A percentile compares a stretch with the other conserved stretches of the same genome.
Conservation (phyloP, 1,140 invertebrate species). For the Leptinotarsa lineolata region DNA sequence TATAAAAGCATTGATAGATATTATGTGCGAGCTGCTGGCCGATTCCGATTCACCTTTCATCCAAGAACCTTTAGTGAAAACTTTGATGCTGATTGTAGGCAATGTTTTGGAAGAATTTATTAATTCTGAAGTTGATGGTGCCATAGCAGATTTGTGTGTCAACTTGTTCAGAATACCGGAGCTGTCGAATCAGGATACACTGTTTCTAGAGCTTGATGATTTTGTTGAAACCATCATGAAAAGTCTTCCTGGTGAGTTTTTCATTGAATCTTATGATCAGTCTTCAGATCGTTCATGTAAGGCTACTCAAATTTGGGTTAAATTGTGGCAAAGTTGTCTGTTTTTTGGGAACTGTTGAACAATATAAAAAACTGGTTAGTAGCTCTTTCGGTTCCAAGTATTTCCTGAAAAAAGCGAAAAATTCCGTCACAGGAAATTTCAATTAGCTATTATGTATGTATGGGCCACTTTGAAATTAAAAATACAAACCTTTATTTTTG, state of each 20-base stretch:
- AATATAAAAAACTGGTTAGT: too few species aligned
- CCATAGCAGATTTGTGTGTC: constrained; percentile 38
- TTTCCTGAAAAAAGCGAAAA: too few species aligned
- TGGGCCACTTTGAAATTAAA: too few species aligned
- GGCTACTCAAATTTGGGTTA: too few species aligned
- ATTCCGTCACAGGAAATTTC: too few species aligned
- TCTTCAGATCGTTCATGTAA: too few species aligned
- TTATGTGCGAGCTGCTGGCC: constrained; percentile 50
- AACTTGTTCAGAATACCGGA: constrained; percentile 44
- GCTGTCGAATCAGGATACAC: constrained; percentile 31
- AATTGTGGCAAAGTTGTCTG: too few species aligned
- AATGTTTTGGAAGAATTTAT: constrained; percentile 44
- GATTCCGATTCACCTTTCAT: constrained; percentile 47
- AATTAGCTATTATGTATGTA: too few species aligned
- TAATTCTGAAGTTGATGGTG: constrained; percentile 28
- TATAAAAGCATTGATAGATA: constrained; percentile 48
- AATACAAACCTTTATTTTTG: too few species aligned
- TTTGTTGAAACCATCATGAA: constrained; percentile 38
- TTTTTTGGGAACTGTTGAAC: too few species aligned
- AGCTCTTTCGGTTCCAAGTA: too few species aligned
- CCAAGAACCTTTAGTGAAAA: constrained; percentile 51
- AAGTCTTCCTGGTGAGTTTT: constrained; percentile 41
- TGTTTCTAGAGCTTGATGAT: constrained; percentile 44
- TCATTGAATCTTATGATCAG: background rate
- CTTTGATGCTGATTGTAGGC: constrained; percentile 47